phyloP scores from a whole-genome alignment of 2,113 vertebrate species.

The Dolichotis patagonum region DNA sequence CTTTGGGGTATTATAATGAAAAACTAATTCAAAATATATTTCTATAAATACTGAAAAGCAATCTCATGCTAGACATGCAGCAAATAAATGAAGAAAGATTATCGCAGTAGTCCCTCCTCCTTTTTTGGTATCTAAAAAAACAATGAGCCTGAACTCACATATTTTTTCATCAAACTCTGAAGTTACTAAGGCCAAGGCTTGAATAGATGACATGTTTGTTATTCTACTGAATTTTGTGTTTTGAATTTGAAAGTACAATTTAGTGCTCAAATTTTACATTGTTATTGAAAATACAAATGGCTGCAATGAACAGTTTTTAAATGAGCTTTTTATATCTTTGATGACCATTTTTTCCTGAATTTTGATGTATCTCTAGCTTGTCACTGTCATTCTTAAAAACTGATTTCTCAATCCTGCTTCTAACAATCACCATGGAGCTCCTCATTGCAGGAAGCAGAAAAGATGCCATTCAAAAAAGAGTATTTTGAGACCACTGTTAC shows the following conservation, averaged over 20 bases:
- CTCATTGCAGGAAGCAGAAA: conserved; percentile 40
- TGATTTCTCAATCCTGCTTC: neutral
- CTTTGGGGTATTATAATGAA: conserved; percentile 63
- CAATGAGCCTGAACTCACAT: conserved; percentile 43
- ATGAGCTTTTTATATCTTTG: neutral
- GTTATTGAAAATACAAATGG: neutral
- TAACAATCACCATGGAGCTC: neutral
- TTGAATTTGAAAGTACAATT: conserved; percentile 33
- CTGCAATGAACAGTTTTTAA: conserved; percentile 9
- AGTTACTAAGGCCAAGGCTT: conserved; percentile 40
- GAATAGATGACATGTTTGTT: conserved; percentile 19
- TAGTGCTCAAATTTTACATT: conserved; percentile 11
- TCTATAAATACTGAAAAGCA: conserved; percentile 57
- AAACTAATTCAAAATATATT: conserved; percentile 67
- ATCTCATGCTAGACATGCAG: conserved; percentile 11
- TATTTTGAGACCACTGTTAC: neutral
- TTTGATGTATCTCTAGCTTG: neutral
- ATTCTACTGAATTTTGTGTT: conserved; percentile 26
- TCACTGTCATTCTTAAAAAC: neutral
- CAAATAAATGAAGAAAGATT: conserved; percentile 64
- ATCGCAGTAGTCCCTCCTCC: neutral
- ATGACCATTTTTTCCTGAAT: conserved; percentile 5
- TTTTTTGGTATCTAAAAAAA: conserved; percentile 63
- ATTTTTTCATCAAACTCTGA: conserved; percentile 23
- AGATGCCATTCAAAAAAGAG: neutral